A percentile compares a stretch with the other conserved stretches of the same genome.
These are phyloP conservation scores for Microdon myrmicae DNA, from an alignment of 2,888 invertebrate genomes.

Conservation along the genomic window DNA sequence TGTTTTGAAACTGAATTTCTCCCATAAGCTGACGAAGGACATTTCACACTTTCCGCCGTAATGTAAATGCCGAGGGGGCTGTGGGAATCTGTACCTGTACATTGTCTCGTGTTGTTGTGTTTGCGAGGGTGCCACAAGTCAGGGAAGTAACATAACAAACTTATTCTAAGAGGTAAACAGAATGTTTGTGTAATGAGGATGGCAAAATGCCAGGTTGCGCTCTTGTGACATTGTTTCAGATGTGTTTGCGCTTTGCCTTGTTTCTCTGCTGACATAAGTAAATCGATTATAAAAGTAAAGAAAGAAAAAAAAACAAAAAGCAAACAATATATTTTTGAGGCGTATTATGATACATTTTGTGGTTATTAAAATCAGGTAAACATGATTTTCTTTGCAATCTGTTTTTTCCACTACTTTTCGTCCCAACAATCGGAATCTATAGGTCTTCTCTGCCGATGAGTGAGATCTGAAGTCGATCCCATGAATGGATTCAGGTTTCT, in stretches of 20 bases:
- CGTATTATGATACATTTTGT: too few relatives aligned
- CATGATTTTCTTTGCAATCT: too few relatives aligned
- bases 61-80: constrained; percentile 13
- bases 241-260: too few relatives aligned
- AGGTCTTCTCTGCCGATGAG: too few relatives aligned
- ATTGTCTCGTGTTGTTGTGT: not conserved
- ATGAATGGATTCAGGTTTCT: too few relatives aligned
- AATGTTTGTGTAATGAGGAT: constrained; percentile 34
- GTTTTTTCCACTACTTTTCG: too few relatives aligned
- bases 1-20: not conserved
- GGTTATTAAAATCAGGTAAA: too few relatives aligned
- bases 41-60: constrained; percentile 31
- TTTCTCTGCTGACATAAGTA: too few relatives aligned
- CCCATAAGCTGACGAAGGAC: too few relatives aligned
- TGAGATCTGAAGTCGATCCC: too few relatives aligned
- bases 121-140: constrained; percentile 8
- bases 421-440: too few relatives aligned
- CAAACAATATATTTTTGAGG: too few relatives aligned
- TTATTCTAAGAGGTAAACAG: constrained; percentile 34
- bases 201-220: constrained; percentile 25
- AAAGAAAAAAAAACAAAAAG: not conserved
- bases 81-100: not conserved
- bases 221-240: constrained; percentile 24
- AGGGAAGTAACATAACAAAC: constrained; percentile 4
- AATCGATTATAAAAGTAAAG: constrained; percentile 20